Percentiles rank a stretch among this genome's conserved stretches.
Evolutionary conservation across 2,113 vertebrate species (phyloP).

Genomic region (Phodopus roborovskii): DNA sequence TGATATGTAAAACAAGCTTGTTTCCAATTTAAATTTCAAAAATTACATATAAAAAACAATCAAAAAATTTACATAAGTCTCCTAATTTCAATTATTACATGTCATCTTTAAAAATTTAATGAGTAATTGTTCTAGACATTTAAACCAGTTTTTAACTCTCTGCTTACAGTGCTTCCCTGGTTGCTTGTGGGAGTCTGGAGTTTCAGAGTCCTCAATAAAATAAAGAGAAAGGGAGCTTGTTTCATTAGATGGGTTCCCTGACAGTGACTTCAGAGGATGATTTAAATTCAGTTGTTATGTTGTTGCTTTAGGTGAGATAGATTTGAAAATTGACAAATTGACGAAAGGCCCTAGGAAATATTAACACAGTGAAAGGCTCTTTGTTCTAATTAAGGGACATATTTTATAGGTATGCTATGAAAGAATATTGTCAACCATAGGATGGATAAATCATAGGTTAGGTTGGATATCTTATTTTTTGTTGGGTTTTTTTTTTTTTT

Average conservation of each 20-base stretch:
- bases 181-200: neutral
- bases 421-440: neutral
- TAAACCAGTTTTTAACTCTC: neutral
- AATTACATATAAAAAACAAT: too few species aligned
- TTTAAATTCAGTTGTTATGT: neutral
- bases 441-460: neutral
- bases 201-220: conserved; percentile 5
- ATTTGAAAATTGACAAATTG: conserved; percentile 14
- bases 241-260: neutral
- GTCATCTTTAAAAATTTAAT: neutral
- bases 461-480: neutral
- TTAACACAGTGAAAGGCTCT: neutral
- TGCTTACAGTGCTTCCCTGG: neutral
- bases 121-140: conserved; percentile 1
- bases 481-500: neutral
- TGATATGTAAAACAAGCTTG: too few species aligned
- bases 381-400: neutral
- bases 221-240: neutral
- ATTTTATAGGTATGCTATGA: neutral
- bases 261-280: neutral
- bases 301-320: neutral
- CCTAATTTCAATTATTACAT: conserved; percentile 11
- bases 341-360: neutral
- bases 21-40: too few species aligned
- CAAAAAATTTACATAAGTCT: conserved; percentile 24